Conservation (phyloP, 2,797 vertebrate genomes). For the Trichosurus vulpecula region DNA sequence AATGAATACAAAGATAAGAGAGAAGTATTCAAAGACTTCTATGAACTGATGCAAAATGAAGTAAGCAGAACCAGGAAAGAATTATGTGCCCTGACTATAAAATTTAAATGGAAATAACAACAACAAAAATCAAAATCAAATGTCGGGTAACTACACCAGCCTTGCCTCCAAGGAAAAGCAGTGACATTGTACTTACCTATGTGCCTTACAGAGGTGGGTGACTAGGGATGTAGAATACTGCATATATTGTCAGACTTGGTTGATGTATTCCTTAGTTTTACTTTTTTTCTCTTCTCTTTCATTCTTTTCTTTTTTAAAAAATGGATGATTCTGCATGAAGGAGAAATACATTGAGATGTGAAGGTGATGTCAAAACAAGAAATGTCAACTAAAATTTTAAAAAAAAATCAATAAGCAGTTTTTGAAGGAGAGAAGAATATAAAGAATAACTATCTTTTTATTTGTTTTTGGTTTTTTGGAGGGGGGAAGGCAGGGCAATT, state of each 20-base stretch:
- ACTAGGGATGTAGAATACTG: neutral
- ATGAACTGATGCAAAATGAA: neutral
- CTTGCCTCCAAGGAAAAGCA: neutral
- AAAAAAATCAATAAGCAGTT: neutral
- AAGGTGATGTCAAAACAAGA: neutral
- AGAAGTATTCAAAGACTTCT: neutral
- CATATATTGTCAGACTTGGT: neutral
- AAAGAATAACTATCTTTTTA: too few relatives aligned
- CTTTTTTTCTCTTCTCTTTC: neutral
- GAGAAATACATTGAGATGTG: neutral
- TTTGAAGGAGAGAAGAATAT: neutral
- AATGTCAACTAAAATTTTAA: neutral
- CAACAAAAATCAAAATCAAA: neutral
- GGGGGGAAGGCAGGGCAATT: too few relatives aligned
- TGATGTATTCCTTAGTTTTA: neutral
- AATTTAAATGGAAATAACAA: neutral
- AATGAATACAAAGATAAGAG: neutral
- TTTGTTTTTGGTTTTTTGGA: too few relatives aligned
- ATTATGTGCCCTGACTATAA: neutral
- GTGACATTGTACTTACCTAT: neutral
- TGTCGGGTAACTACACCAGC: neutral
- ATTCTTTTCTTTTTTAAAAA: neutral
- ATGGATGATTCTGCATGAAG: neutral
- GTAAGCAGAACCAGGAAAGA: neutral
- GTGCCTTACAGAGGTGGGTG: neutral